Base-by-base conservation (phyloP, 2,113 vertebrate species). In the Sorex araneus region DNA sequence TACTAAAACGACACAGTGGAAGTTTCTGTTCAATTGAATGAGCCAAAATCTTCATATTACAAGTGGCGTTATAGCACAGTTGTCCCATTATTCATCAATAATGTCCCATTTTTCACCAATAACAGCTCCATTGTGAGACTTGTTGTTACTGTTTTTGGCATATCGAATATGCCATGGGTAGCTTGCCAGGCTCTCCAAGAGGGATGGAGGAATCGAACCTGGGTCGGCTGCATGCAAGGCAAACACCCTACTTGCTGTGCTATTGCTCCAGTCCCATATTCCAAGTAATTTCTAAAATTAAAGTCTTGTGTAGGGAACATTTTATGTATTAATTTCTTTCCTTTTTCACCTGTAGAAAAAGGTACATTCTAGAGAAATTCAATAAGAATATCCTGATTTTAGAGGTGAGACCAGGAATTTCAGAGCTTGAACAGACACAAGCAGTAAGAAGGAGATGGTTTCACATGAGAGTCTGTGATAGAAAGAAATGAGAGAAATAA, bases 11-110 rank as follows among this genome's bases (percentile, higher is more conserved):
- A 19, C 16, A 7, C 8, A 25, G 3, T 87, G 25, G 32, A 78
- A 84, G 36, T 1, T 54, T 67, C 45, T 85, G 18, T 77, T 67
- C 34, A 4, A 43, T 74, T 32, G 45, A 90, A 92, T 34, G 74
- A 75, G 74, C 12, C 75, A 12, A 83, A 74, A 84, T 76, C 3
- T 90, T 90, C 25, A 76, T 67, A 2, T 88, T 85, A n/a, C n/a
- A n/a, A n/a, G n/a, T n/a, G n/a, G n/a, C n/a, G n/a, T n/a, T n/a
- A n/a, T n/a, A n/a, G n/a, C n/a, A n/a, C n/a, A n/a, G n/a, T n/a
- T n/a, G n/a, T n/a, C n/a, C n/a, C n/a, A n/a, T n/a, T n/a, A n/a
- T n/a, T n/a, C n/a, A n/a, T n/a, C n/a, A n/a, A n/a, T n/a, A n/a
- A n/a, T n/a, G n/a, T n/a, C n/a, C n/a, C n/a, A n/a, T n/a, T n/a